Evolutionary conservation across 2,113 vertebrate species (phyloP).

Genomic region (Uropsilus gracilis): DNA sequence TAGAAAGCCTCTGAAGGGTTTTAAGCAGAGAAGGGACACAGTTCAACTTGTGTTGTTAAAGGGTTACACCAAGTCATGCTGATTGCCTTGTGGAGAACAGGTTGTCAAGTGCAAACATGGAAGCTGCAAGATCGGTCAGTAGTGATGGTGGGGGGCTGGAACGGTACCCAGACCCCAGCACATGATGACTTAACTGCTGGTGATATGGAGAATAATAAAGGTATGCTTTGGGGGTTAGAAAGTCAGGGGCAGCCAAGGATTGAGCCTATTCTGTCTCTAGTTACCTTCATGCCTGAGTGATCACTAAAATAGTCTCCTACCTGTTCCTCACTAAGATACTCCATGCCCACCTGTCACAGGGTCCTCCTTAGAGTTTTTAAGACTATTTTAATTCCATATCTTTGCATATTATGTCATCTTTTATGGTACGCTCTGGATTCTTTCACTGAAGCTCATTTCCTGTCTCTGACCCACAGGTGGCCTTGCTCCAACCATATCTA

Average conservation of each 20-base stretch:
- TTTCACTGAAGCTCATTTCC: neutral
- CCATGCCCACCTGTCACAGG: neutral
- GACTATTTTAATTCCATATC: neutral
- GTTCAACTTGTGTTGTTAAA: neutral
- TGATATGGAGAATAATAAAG: neutral
- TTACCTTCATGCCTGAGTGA: neutral
- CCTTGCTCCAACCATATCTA: neutral
- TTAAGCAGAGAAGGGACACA: neutral
- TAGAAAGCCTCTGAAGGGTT: neutral
- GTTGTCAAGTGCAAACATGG: neutral
- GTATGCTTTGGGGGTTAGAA: neutral
- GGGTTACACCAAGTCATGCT: neutral
- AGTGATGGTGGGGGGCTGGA: too few species aligned
- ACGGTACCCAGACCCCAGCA: too few species aligned
- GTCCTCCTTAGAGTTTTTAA: neutral
- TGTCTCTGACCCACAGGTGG: neutral
- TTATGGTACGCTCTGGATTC: neutral
- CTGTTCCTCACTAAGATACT: neutral
- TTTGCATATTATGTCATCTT: neutral
- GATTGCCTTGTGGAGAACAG: neutral
- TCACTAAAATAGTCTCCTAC: neutral
- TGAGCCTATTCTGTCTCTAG: neutral
- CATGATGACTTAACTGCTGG: neutral
- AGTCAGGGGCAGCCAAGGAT: neutral
- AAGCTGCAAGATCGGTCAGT: neutral